Evolutionary conservation across 2,888 invertebrate genomes (phyloP).

Genomic region (Aphidius colemani): DNA sequence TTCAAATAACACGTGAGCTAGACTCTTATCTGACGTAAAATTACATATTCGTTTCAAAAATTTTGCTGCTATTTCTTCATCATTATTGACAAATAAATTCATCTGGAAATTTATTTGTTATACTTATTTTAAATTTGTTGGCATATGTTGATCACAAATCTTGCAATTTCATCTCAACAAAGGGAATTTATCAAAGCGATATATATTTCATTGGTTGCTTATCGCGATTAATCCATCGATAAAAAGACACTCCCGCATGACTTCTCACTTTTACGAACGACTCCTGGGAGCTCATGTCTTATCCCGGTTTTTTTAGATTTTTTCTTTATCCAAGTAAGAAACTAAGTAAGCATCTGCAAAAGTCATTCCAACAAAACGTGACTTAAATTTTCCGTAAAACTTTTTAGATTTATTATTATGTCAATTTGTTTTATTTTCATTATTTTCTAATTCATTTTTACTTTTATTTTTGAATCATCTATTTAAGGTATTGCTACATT

Average conservation of each 20-base stretch:
- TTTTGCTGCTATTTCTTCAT: too few species aligned
- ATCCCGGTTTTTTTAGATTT: constrained; percentile 31
- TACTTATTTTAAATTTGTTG: too few species aligned
- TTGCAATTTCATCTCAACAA: not conserved
- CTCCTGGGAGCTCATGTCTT: constrained; percentile 26
- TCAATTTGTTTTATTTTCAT: too few species aligned
- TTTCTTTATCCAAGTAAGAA: too few species aligned
- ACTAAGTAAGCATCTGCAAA: not conserved
- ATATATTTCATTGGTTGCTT: constrained; percentile 18
- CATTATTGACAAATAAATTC: too few species aligned
- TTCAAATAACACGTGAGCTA: constrained; percentile 38
- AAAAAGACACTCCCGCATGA: constrained; percentile 6
- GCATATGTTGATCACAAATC: too few species aligned
- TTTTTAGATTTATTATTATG: constrained; percentile 1
- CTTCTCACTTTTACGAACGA: not conserved
- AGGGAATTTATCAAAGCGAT: constrained; percentile 17
- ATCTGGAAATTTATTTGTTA: too few species aligned
- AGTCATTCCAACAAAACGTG: constrained; percentile 4
- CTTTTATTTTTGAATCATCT: too few species aligned
- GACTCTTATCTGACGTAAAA: constrained; percentile 35
- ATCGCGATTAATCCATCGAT: constrained; percentile 26
- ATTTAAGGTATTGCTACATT: too few species aligned
- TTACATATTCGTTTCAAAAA: constrained; percentile 23
- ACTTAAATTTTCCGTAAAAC: not conserved
- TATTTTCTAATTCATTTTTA: too few species aligned